Conservation (phyloP, 1,140 invertebrate genomes). For the Nasonia longicornis region DNA sequence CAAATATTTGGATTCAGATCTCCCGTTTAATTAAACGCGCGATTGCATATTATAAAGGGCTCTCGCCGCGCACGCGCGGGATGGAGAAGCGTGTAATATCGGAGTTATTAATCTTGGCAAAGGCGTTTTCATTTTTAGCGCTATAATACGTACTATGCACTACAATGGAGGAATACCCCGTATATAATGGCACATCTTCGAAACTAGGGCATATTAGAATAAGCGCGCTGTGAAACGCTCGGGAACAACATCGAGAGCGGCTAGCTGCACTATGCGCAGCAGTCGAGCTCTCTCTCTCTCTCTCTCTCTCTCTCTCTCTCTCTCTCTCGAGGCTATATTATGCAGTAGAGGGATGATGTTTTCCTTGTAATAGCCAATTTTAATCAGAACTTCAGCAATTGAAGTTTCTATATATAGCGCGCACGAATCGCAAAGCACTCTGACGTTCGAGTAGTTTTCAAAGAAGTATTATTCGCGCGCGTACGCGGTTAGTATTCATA, state of each 20-base stretch:
- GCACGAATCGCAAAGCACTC: neutral
- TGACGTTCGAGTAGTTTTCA: neutral
- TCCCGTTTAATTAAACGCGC: neutral
- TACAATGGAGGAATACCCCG: neutral
- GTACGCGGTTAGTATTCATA: neutral
- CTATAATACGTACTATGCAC: neutral
- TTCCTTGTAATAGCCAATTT: neutral
- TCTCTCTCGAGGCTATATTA: no score
- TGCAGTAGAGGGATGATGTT: neutral
- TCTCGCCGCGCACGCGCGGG: neutral
- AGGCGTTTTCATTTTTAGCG: neutral
- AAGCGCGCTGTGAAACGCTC: neutral
- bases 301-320: no score
- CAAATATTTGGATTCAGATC: neutral
- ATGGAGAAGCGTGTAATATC: neutral
- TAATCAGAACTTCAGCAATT: neutral
- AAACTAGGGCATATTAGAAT: conserved; percentile 13
- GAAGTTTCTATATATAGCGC: no score
- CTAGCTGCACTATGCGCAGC: no score
- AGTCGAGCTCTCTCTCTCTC: no score
- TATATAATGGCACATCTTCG: neutral
- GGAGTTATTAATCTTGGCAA: neutral
- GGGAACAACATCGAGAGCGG: neutral
- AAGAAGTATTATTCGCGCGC: neutral
- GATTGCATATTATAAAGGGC: neutral